A percentile compares a stretch with the other conserved stretches of the same genome.
Conservation (phyloP, 2,888 invertebrate genomes). For the Lasioglossum zephyrum region DNA sequence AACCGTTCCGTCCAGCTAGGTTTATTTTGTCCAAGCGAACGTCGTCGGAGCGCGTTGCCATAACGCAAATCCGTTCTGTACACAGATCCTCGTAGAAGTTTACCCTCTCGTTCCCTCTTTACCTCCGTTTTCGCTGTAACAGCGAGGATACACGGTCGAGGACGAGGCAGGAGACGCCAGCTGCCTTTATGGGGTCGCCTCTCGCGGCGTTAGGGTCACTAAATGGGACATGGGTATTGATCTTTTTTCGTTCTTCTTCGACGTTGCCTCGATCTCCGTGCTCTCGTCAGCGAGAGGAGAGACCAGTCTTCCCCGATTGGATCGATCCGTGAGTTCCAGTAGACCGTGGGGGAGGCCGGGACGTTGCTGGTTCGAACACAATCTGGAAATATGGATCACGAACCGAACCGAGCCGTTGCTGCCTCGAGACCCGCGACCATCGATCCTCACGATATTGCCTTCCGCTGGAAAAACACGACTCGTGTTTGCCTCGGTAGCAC, state of each 20-base stretch:
- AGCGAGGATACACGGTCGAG: not conserved
- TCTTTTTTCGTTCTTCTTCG: constrained; percentile 53
- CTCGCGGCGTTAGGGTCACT: constrained; percentile 51
- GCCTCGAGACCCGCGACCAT: constrained; percentile 30
- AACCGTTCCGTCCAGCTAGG: not conserved
- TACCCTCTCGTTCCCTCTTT: not conserved
- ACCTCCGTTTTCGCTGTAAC: not conserved
- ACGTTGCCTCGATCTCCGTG: constrained; percentile 43
- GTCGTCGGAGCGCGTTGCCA: not conserved
- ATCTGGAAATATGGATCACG: constrained; percentile 62
- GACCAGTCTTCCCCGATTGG: constrained; percentile 38
- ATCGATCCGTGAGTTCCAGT: constrained; percentile 56
- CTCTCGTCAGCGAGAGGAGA: constrained; percentile 19
- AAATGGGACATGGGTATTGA: constrained; percentile 60
- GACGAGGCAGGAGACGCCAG: not conserved
- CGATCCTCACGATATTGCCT: constrained; percentile 51
- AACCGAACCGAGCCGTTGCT: constrained; percentile 35
- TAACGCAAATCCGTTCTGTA: constrained; percentile 33
- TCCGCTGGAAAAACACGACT: constrained; percentile 9
- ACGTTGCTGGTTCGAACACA: constrained; percentile 41
- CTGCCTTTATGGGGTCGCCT: constrained; percentile 40
- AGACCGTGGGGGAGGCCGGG: constrained; percentile 12
- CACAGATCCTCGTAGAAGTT: constrained; percentile 32
- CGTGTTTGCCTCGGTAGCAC: constrained; percentile 7
- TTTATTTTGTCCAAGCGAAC: not conserved